Base-by-base conservation (phyloP, 2,888 invertebrate genomes). In the Macrophya annulata region DNA sequence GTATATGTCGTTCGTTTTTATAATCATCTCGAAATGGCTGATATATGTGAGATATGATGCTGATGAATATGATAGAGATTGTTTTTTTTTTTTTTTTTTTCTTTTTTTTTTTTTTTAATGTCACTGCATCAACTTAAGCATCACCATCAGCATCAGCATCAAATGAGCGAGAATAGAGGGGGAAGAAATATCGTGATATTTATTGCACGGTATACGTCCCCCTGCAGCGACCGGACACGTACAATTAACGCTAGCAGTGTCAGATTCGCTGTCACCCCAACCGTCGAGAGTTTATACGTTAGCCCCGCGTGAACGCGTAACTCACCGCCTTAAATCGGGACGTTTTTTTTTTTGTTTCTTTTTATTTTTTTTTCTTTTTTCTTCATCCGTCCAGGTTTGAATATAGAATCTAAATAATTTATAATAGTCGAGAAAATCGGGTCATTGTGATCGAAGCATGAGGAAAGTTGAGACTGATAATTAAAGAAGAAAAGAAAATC, bases 41-140 rank as follows among this genome's bases (percentile, higher is more conserved):
- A n/a, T n/a, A n/a, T n/a, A 59, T 62, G 93, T 93, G 93, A 93
- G n/a, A n/a, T n/a, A 93, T 93, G 93, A 93, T 92, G 92, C 72
- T 72, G 76, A 76, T 81, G 17, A 93, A 93, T 92, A 93, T 93
- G 93, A 93, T 93, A 92, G 92, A 81, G 51, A 62, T 62, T n/a
- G n/a, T n/a, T n/a, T n/a, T n/a, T n/a, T n/a, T n/a, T n/a, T n/a
- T n/a, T n/a, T n/a, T n/a, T n/a, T n/a, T n/a, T n/a, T n/a, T n/a
- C n/a, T n/a, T n/a, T n/a, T n/a, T n/a, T n/a, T n/a, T n/a, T n/a
- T n/a, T n/a, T 81, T 59, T 81, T 45, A 81, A 21, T 62, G 62
- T 21, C 89, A 86, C 88, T 86, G 90, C 89, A 89, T 89, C 85
- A 84, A 86, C 86, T 17, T 86, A 84, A 86, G 86, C 86, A 76